Evolutionary conservation across 2,888 invertebrate species (phyloP).

Genomic region (Allolobophora icterica): DNA sequence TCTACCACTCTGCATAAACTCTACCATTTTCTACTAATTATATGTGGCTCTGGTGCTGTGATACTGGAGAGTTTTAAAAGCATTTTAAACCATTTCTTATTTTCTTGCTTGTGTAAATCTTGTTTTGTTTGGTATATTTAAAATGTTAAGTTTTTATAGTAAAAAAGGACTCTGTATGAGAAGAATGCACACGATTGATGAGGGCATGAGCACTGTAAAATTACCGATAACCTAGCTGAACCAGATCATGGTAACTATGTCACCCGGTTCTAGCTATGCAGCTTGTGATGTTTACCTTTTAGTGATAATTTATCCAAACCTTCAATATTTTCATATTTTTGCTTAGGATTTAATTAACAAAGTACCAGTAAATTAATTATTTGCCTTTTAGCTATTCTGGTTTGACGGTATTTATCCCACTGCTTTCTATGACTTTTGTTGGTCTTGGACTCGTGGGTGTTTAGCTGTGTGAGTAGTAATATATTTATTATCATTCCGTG

Average conservation of each 20-base stretch:
- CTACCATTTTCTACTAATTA: too few species aligned
- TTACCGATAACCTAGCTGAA: neutral
- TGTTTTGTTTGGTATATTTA: neutral
- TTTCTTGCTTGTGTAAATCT: neutral
- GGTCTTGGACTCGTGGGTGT: neutral
- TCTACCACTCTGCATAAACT: too few species aligned
- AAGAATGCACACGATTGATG: too few species aligned
- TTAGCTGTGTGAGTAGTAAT: neutral
- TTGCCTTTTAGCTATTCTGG: neutral
- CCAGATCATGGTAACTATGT: neutral
- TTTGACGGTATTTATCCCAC: neutral
- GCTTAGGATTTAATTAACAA: neutral
- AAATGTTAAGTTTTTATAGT: neutral
- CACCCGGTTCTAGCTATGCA: neutral
- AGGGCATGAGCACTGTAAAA: too few species aligned
- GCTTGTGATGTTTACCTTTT: neutral
- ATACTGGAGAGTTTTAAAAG: neutral
- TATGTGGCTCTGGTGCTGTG: neutral
- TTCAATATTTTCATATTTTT: neutral
- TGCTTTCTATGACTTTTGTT: neutral
- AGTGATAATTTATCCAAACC: neutral
- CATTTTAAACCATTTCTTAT: neutral
- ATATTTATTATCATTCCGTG: neutral
- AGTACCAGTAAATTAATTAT: neutral
- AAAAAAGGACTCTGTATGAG: too few species aligned